Conservation (phyloP, 2,113 vertebrate genomes). For the Neolamprologus sp. region DNA sequence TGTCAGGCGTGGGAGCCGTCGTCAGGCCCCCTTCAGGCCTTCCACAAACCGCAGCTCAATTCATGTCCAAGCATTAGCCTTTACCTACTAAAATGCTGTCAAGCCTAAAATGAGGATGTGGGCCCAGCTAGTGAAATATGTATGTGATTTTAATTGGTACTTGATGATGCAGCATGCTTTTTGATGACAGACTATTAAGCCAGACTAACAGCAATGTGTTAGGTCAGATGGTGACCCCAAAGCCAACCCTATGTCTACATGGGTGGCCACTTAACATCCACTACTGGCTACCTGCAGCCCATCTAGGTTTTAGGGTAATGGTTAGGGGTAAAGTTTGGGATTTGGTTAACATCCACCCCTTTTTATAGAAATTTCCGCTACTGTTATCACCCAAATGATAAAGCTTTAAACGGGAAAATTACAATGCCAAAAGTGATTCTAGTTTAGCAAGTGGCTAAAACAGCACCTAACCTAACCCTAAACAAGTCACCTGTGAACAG, state of each 20-base stretch:
- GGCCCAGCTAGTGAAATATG: not conserved
- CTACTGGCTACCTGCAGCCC: not conserved
- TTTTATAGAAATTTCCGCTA: not conserved
- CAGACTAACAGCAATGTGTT: not conserved
- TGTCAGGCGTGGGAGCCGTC: not conserved
- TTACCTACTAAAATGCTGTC: not conserved
- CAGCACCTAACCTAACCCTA: not conserved
- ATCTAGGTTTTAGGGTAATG: not conserved
- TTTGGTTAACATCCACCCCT: not conserved
- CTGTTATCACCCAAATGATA: not conserved
- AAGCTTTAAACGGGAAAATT: not conserved
- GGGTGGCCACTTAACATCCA: not conserved
- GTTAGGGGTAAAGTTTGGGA: not conserved
- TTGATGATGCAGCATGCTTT: not conserved
- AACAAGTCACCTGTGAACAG: not conserved
- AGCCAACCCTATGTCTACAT: not conserved
- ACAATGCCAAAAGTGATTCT: not conserved
- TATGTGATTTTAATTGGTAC: not conserved
- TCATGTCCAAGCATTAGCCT: not conserved
- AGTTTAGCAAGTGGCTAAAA: not conserved
- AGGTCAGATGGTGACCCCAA: not conserved
- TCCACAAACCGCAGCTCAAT: not conserved
- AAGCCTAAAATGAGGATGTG: not conserved
- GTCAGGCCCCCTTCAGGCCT: not conserved
- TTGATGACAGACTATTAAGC: not conserved